Base-by-base conservation (phyloP, 2,113 vertebrate genomes). In the Vulpes ferrilata region DNA sequence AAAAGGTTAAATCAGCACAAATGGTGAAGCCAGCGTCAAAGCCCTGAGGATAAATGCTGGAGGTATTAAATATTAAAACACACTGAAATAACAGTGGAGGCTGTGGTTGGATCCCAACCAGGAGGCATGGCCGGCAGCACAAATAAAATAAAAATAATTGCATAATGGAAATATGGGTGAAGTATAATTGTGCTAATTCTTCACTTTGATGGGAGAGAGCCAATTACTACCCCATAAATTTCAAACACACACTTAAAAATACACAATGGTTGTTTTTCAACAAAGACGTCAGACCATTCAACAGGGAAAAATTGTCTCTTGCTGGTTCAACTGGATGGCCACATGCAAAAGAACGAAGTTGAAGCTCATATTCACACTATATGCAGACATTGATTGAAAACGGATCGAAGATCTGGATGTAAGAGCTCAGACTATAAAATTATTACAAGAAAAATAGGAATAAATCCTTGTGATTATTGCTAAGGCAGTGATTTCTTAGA, bases 171-270 rank as follows among this genome's bases (percentile, higher is more conserved):
- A 43, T 9, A 8, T 19, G 43, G 17, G 19, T 19, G 9, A 5
- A 11, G 53, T 20, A 16, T 17, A 2, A 12, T 0, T 11, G 32
- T 1, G 25, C 9, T 12, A 23, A 2, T 12, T 5, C 59, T 32
- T 67, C 11, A 27, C 57, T 20, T 35, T 30, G 35, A 11, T 2
- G 64, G 65, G 12, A 55, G 25, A 53, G 1, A 13, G 9, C 4
- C 86, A 38, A 6, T 53, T 10, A 17, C 20, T 30, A 12, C 48
- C 13, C 3, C 2, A 12, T 1, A 27, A 3, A 2, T 22, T 3
- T 25, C 57, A 78, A 38, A 25, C 20, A 12, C 55, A 3, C 10
- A 7, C 15, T 17, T 86, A 55, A 71, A 85, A 60, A 19, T 17
- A 23, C 48, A 38, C 38, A 57, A 1, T 4, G 32, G 5, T 16